These are phyloP conservation scores for Cryptoblepharus egeriae DNA, from an alignment of 2,797 vertebrate species.

Conservation along the genomic window DNA sequence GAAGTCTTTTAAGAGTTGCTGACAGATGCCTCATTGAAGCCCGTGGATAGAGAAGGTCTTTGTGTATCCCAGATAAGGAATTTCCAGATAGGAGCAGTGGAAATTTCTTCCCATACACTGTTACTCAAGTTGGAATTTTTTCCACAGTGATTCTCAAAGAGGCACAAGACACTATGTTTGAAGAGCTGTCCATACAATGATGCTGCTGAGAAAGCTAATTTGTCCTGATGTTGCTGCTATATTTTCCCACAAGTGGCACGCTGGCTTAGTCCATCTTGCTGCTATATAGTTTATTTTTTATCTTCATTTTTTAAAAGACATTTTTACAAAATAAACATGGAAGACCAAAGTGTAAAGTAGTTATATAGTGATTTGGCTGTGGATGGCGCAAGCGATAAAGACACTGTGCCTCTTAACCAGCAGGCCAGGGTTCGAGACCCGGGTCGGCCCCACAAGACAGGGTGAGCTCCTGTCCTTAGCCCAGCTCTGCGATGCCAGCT, in stretches of 20 bases:
- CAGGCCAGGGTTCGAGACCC: too few species aligned
- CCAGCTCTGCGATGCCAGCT: too few species aligned
- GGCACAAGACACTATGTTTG: neutral
- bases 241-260: neutral
- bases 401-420: too few species aligned
- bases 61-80: conserved; percentile 9
- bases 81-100: conserved; percentile 3
- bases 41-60: conserved; percentile 6
- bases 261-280: neutral
- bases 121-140: neutral
- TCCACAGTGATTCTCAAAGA: neutral
- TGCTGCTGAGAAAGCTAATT: neutral
- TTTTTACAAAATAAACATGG: too few species aligned
- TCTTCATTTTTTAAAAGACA: too few species aligned
- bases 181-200: neutral
- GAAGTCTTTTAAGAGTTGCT: conserved; percentile 12
- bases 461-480: too few species aligned
- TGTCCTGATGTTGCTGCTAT: neutral
- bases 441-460: too few species aligned
- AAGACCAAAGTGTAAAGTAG: too few species aligned
- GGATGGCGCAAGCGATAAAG: too few species aligned
- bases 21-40: conserved; percentile 27
- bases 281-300: too few species aligned
- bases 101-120: neutral
- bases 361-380: too few species aligned